Conservation (phyloP, 2,797 vertebrate species). For the Micromesistius poutassou region DNA sequence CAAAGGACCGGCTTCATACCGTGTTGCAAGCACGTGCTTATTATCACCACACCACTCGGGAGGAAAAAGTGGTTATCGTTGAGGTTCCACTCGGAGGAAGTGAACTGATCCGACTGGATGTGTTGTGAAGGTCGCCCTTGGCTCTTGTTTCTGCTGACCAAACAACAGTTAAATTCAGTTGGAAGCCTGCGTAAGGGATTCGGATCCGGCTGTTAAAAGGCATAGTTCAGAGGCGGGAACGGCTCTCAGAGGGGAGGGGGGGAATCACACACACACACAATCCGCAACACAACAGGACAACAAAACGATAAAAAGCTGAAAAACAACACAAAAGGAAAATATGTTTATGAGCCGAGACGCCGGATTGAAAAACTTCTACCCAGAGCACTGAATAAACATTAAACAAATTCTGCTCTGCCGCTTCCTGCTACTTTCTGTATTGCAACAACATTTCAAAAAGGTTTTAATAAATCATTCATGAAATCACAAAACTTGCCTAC, state of each 20-base stretch:
- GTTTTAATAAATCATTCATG: constrained; percentile 3
- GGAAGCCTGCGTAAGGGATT: constrained; percentile 1
- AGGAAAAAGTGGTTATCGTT: neutral
- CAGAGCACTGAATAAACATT: neutral
- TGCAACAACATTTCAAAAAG: neutral
- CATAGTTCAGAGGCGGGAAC: neutral
- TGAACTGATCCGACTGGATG: neutral
- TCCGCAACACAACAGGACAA: neutral
- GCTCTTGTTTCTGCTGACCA: neutral
- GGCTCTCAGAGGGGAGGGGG: neutral
- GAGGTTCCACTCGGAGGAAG: neutral
- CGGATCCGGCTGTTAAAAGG: neutral
- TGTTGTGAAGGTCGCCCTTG: neutral
- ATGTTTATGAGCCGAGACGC: neutral
- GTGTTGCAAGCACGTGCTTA: neutral
- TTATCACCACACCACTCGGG: neutral
- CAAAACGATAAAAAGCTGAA: neutral
- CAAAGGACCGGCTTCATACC: neutral
- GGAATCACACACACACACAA: neutral
- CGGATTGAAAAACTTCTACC: neutral
- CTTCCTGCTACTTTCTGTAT: constrained; percentile 1
- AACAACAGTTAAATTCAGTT: neutral
- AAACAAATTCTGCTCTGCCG: neutral
- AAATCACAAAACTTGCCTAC: neutral
- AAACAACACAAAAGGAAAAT: constrained; percentile 1